Evolutionary conservation across 2,113 vertebrate genomes (phyloP).

Genomic region (Collichthys lucidus): DNA sequence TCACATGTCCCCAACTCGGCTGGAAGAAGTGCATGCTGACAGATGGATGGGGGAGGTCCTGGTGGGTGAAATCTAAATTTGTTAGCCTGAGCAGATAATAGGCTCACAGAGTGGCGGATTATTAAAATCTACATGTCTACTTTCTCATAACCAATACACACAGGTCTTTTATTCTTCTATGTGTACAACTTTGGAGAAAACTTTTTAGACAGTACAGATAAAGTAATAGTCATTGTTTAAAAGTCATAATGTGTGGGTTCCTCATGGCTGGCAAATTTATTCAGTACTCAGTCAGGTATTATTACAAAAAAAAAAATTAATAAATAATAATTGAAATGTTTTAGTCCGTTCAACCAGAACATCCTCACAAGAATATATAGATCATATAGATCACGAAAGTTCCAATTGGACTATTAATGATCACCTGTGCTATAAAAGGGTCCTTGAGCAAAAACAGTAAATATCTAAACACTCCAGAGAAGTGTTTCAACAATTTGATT

Average conservation of each 20-base stretch:
- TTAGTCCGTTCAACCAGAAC: not conserved
- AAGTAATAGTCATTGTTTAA: not conserved
- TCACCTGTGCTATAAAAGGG: not conserved
- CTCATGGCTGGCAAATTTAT: not conserved
- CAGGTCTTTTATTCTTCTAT: not conserved
- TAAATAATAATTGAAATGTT: too few relatives aligned
- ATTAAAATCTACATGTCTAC: conserved; percentile 28
- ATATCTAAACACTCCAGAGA: conserved; percentile 1
- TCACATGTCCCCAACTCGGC: conserved; percentile 72
- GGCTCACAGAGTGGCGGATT: conserved; percentile 59
- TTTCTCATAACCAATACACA: conserved; percentile 11
- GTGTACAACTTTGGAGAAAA: conserved; percentile 2
- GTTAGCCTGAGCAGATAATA: conserved; percentile 68
- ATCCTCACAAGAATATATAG: not conserved
- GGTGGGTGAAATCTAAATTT: conserved; percentile 78
- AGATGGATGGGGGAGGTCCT: conserved; percentile 79
- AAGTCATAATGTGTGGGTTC: not conserved
- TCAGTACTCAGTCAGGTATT: not conserved
- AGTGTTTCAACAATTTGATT: not conserved
- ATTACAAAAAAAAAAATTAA: not conserved
- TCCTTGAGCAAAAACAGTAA: not conserved
- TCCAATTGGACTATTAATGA: not conserved
- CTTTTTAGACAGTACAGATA: not conserved
- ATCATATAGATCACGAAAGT: not conserved
- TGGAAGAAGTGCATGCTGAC: conserved; percentile 71